A percentile compares a stretch with the other conserved stretches of the same genome.
Conservation (phyloP, 2,113 vertebrate species). For the Eulemur macaco region DNA sequence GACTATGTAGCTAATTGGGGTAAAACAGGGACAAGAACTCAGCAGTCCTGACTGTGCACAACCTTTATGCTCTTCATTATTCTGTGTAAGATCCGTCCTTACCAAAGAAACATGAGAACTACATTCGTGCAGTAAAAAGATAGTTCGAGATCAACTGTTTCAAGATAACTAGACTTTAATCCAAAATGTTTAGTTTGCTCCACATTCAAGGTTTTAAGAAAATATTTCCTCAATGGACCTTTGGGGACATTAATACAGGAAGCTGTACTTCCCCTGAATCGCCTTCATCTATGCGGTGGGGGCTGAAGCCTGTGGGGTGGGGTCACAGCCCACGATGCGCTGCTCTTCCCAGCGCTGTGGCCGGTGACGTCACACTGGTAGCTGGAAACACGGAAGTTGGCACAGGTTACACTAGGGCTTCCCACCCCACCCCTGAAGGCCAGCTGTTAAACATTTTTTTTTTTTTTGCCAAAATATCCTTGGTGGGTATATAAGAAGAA, state of each 20-base stretch:
- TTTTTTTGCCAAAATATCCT: background rate
- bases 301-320: too few species aligned
- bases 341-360: background rate
- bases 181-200: background rate
- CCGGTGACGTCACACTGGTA: background rate
- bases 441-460: background rate
- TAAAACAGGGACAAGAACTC: background rate
- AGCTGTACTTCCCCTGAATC: background rate
- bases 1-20: background rate
- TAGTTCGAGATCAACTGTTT: background rate
- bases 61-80: background rate
- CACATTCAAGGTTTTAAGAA: background rate
- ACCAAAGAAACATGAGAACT: background rate
- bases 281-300: background rate
- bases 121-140: background rate
- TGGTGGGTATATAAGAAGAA: background rate
- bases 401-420: background rate
- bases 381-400: background rate
- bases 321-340: background rate
- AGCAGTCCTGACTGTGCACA: background rate
- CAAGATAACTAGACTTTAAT: background rate
- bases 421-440: background rate
- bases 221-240: background rate
- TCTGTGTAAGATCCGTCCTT: background rate
- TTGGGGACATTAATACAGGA: background rate